A percentile compares a stretch with the other conserved stretches of the same genome.
Evolutionary conservation across 2,888 invertebrate genomes (phyloP).

Genomic region (Cephalotes varians): DNA sequence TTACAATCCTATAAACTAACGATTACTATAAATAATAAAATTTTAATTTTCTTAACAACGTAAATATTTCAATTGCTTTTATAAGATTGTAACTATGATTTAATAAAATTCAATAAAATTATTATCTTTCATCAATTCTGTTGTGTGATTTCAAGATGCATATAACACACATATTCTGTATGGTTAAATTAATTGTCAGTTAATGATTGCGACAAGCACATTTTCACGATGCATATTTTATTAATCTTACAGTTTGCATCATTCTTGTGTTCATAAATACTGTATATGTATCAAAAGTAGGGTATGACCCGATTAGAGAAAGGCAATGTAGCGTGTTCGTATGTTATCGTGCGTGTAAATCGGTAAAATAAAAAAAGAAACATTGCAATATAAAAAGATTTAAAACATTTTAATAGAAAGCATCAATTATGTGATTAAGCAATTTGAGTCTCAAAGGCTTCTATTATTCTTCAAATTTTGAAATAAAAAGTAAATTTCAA

Average conservation of each 20-base stretch:
- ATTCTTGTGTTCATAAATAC: constrained; percentile 19
- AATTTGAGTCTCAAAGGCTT: no score
- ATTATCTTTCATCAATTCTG: not conserved
- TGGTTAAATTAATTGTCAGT: not conserved
- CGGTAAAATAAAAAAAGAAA: constrained; percentile 5
- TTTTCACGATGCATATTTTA: not conserved
- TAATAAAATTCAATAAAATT: not conserved
- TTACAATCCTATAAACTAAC: constrained; percentile 13
- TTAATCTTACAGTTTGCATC: not conserved
- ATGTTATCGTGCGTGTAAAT: constrained; percentile 27
- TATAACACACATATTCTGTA: not conserved
- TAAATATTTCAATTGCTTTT: not conserved
- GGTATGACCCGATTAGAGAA: constrained; percentile 33
- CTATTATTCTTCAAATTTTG: no score
- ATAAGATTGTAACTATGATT: not conserved
- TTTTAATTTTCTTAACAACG: constrained; percentile 35
- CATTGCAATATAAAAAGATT: not conserved
- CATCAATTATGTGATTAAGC: no score
- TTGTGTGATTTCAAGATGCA: not conserved
- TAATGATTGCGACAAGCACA: not conserved
- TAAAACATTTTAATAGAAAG: not conserved
- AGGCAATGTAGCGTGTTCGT: constrained; percentile 13
- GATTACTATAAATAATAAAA: constrained; percentile 51
- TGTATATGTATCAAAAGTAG: constrained; percentile 26
- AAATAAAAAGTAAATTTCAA: no score